Percentiles rank a stretch among this genome's conserved stretches.
phyloP scores from a whole-genome alignment of 2,113 vertebrate genomes.

The Tricholaema leucomelas region DNA sequence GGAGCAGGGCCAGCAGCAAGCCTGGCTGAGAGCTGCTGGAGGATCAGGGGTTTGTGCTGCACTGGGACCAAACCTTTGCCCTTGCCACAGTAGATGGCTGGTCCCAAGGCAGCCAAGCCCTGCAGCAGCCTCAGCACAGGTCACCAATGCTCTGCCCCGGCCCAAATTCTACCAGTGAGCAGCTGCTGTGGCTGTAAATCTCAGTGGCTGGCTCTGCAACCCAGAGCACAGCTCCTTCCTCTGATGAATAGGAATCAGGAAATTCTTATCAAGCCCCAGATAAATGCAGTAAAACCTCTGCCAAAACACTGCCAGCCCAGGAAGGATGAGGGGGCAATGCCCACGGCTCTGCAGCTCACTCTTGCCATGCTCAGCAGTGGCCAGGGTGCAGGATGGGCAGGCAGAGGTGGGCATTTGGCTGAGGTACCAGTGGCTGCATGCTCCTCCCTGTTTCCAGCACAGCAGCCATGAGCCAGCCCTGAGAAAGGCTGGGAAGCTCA shows the following conservation, averaged over 20 bases:
- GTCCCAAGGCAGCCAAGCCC: neutral
- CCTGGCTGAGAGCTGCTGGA: neutral
- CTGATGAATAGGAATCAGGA: neutral
- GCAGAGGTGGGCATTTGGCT: fast-evolving
- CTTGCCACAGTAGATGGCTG: fast-evolving
- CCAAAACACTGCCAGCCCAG: neutral
- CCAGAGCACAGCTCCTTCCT: neutral
- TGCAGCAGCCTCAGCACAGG: fast-evolving
- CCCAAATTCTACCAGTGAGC: neutral
- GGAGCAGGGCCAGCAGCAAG: neutral
- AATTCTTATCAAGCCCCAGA: neutral
- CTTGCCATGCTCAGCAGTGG: fast-evolving
- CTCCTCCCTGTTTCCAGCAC: neutral
- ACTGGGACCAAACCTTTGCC: neutral
- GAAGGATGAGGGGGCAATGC: neutral
- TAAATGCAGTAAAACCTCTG: neutral
- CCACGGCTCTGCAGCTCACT: neutral
- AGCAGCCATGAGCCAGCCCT: too few relatives aligned
- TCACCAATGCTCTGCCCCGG: neutral
- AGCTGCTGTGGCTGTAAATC: neutral
- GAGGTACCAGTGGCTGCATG: neutral
- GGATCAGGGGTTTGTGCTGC: neutral
- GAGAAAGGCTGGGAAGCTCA: neutral
- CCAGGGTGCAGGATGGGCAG: neutral
- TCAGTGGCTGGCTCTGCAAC: neutral